Conservation (phyloP, 2,888 invertebrate species). For the Orchesellides sinensis region DNA sequence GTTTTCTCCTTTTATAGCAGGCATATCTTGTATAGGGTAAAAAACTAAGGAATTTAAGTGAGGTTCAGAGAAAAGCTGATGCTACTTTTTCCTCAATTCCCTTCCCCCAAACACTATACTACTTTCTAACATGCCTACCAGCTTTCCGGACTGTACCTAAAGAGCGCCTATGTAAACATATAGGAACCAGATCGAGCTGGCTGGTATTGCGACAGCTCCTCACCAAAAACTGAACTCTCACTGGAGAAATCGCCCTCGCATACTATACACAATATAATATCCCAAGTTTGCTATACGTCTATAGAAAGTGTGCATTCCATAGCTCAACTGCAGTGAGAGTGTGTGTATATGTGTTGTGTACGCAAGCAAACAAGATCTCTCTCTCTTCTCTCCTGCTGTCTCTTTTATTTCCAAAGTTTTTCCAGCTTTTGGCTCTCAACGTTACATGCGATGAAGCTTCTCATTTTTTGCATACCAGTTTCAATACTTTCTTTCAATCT, state of each 20-base stretch:
- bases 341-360: too few species aligned
- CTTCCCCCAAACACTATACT: neutral
- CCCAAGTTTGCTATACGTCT: too few species aligned
- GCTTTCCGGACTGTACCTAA: neutral
- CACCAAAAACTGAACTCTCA: neutral
- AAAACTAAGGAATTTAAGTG: neutral
- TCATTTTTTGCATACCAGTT: neutral
- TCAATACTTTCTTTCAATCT: neutral
- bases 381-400: too few species aligned
- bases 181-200: neutral
- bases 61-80: too few species aligned
- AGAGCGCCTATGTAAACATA: too few species aligned
- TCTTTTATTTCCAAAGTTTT: neutral
- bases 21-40: neutral
- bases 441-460: neutral
- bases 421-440: neutral
- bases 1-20: slow-evolving; percentile 2
- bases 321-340: neutral
- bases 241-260: slow-evolving; percentile 15
- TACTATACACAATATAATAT: too few species aligned
- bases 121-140: neutral
- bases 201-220: neutral
- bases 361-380: neutral
- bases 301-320: neutral
- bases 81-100: neutral